phyloP scores from a whole-genome alignment of 2,888 invertebrate genomes.

The Anarsia innoxiella region DNA sequence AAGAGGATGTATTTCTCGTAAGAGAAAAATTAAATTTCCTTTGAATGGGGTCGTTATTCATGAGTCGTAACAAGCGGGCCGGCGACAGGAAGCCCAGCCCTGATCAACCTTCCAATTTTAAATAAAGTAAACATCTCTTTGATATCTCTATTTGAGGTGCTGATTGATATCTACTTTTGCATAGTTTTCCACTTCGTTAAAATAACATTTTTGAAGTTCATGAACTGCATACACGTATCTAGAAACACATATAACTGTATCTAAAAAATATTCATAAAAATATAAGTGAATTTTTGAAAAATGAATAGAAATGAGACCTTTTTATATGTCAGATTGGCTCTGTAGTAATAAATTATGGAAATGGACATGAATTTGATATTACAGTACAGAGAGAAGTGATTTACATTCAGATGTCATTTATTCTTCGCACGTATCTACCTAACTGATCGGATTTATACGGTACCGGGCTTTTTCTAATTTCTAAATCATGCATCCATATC shows the following conservation, averaged over 20 bases:
- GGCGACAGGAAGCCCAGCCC: constrained; percentile 30
- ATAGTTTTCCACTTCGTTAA: too few relatives aligned
- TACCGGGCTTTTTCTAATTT: too few relatives aligned
- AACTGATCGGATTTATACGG: too few relatives aligned
- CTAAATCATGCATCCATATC: too few relatives aligned
- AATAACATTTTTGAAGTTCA: too few relatives aligned
- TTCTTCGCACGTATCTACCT: constrained; percentile 8
- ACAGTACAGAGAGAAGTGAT: constrained; percentile 3
- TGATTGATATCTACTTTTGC: too few relatives aligned
- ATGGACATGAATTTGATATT: constrained; percentile 1
- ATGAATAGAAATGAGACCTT: background rate
- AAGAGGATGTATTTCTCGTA: too few relatives aligned
- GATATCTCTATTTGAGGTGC: constrained; percentile 1
- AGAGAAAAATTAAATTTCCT: constrained; percentile 32
- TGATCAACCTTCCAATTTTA: constrained; percentile 25
- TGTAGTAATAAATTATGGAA: constrained; percentile 6
- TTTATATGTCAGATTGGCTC: constrained; percentile 2
- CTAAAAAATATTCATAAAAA: too few relatives aligned
- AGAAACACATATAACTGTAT: too few relatives aligned
- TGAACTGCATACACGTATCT: too few relatives aligned
- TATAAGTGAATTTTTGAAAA: too few relatives aligned
- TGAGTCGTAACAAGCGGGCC: constrained; percentile 33
- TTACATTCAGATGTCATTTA: constrained; percentile 11
- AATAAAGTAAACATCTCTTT: constrained; percentile 24
- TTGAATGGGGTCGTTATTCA: constrained; percentile 36